Evolutionary conservation across 92 coral and sea anemone genomes (phyloP).

Genomic region (Paragorgia papillata): DNA sequence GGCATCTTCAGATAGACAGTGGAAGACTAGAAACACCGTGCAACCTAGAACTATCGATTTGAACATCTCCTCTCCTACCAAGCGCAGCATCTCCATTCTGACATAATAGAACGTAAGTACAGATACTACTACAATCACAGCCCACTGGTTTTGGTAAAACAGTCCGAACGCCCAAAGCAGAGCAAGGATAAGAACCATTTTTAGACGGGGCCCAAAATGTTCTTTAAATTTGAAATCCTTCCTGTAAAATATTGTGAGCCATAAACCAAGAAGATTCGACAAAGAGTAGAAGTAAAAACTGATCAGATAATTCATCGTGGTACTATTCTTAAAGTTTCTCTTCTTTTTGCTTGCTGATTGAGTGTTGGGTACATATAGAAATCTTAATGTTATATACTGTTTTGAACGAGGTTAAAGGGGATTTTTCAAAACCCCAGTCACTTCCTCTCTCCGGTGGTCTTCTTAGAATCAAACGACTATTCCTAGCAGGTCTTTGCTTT

Average conservation of each 20-base stretch:
- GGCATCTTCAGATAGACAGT: not conserved
- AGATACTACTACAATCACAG: not conserved
- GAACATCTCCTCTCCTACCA: slow-evolving; percentile 8
- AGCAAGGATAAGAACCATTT: not conserved
- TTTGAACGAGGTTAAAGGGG: too few relatives aligned
- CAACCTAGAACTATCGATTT: slow-evolving; percentile 3
- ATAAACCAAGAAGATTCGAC: slow-evolving; percentile 9
- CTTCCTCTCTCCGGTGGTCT: too few relatives aligned
- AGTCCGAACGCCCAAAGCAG: not conserved
- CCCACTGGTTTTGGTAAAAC: not conserved
- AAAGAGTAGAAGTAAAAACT: not conserved
- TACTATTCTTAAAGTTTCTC: too few relatives aligned
- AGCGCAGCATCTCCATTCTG: not conserved
- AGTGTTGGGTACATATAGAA: too few relatives aligned
- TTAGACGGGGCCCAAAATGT: slow-evolving; percentile 14
- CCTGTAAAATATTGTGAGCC: slow-evolving; percentile 65
- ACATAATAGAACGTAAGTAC: not conserved
- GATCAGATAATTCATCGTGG: not conserved
- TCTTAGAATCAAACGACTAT: too few relatives aligned
- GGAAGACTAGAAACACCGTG: not conserved
- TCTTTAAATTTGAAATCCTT: slow-evolving; percentile 40
- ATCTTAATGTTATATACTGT: too few relatives aligned
- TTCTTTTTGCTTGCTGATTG: too few relatives aligned
- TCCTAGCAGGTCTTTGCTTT: too few relatives aligned
- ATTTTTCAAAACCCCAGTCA: too few relatives aligned